Base-by-base conservation (phyloP, 2,888 invertebrate species). In the Microdon myrmicae region DNA sequence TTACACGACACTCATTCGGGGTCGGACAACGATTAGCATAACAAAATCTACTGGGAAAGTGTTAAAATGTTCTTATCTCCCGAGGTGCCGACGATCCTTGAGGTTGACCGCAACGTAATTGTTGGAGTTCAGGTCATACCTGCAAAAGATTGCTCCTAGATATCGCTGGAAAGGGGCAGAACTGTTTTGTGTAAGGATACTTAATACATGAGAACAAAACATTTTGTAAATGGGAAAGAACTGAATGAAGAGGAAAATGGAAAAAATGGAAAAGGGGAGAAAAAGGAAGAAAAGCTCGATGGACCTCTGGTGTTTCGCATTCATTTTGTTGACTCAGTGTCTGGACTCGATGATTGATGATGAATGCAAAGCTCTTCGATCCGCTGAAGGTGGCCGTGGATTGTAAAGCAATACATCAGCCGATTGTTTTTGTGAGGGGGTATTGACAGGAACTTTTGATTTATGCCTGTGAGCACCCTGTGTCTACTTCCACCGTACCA, bases 271-370 rank as follows among this genome's bases (percentile, higher is more conserved):
- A n/a, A n/a, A n/a, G n/a, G 39, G 35, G 12, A 32, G 6, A 14
- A n/a, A n/a, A n/a, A n/a, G n/a, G n/a, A n/a, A n/a, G n/a, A n/a
- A n/a, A n/a, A n/a, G n/a, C n/a, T n/a, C n/a, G 13, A 23, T 10
- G 10, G 17, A 38, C 35, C 37, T 39, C 13, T 26, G 44, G 28
- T 19, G 34, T 51, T 58, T 43, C 19, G 16, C 22, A 39, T 47
- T 45, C 29, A 29, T 38, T 47, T 45, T 60, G 54, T 60, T 60
- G 54, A 55, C 43, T 54, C 22, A 48, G 35, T 60, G 60, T 60
- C 60, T 60, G 60, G 48, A 43, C 22, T 22, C 23, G 47, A 54
- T 54, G 60, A 60, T 60, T 55, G 60, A 60, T 60, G 60, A 55
- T 12, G 39, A 38, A 32, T 58, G 14, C 12, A 23, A 26, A 25